These are phyloP conservation scores for Otocyon megalotis DNA, from an alignment of 2,113 vertebrate species.

Conservation along the genomic window DNA sequence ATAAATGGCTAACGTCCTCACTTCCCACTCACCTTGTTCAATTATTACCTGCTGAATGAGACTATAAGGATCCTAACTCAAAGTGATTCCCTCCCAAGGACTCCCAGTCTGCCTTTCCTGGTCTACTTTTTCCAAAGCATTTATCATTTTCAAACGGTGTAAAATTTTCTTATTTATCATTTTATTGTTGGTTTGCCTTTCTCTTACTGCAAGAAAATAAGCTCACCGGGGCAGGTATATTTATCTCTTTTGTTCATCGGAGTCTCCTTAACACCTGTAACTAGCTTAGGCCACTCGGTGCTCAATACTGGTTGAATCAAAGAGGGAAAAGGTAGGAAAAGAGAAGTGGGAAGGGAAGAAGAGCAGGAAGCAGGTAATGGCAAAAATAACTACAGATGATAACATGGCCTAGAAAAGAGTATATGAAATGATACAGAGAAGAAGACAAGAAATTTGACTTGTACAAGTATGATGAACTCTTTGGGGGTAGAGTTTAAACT, in stretches of 20 bases:
- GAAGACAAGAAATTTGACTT: neutral
- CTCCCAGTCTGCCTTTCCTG: neutral
- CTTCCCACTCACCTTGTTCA: neutral
- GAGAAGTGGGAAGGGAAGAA: neutral
- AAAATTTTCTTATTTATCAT: neutral
- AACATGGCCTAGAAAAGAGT: neutral
- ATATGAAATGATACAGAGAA: neutral
- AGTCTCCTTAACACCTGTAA: neutral
- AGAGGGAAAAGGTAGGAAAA: neutral
- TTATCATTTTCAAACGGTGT: neutral
- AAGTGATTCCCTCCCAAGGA: neutral
- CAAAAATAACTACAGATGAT: neutral
- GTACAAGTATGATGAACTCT: neutral
- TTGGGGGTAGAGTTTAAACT: neutral
- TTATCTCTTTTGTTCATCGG: neutral
- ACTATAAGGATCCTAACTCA: neutral
- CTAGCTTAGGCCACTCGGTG: neutral
- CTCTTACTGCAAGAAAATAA: neutral
- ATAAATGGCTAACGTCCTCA: neutral
- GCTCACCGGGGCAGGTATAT: neutral
- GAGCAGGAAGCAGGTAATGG: neutral
- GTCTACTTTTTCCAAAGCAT: neutral
- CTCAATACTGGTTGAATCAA: neutral
- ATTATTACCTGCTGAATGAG: neutral
- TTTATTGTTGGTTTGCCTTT: neutral